Conservation (phyloP, 2,113 vertebrate genomes). For the Pachypanchax playfairii region DNA sequence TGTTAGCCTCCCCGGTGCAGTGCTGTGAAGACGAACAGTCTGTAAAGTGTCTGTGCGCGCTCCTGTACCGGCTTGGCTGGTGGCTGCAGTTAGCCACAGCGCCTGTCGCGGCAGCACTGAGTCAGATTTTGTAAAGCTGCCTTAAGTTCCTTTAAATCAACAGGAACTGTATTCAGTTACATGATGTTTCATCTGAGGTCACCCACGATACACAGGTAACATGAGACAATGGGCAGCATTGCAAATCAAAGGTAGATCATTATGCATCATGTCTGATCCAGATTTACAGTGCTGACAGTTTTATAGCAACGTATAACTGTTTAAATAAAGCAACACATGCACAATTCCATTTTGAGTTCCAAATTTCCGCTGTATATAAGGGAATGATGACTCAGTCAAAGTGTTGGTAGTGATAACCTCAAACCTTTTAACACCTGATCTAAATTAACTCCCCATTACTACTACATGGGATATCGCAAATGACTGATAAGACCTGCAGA, state of each 20-base stretch:
- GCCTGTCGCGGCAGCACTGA: too few relatives aligned
- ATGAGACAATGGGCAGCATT: slow-evolving; percentile 34
- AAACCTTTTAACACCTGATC: slow-evolving; percentile 51
- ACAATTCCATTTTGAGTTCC: slow-evolving; percentile 45
- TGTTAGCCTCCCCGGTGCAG: too few relatives aligned
- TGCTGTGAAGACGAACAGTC: too few relatives aligned
- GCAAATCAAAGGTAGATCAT: slow-evolving; percentile 51
- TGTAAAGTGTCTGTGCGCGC: too few relatives aligned
- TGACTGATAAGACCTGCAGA: background rate
- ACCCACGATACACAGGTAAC: slow-evolving; percentile 23
- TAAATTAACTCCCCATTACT: slow-evolving; percentile 36
- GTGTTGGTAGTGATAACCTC: slow-evolving; percentile 55
- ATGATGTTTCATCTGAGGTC: slow-evolving; percentile 22
- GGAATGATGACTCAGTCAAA: slow-evolving; percentile 59
- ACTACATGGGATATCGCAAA: background rate
- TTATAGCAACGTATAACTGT: slow-evolving; percentile 65
- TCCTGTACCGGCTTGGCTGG: too few relatives aligned
- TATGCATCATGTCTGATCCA: slow-evolving; percentile 52
- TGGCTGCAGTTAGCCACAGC: too few relatives aligned
- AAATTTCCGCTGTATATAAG: slow-evolving; percentile 66
- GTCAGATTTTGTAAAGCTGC: too few relatives aligned
- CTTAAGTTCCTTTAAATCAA: slow-evolving; percentile 6
- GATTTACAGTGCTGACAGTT: slow-evolving; percentile 75
- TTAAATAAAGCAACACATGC: slow-evolving; percentile 59
- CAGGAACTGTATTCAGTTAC: background rate